phyloP scores from a whole-genome alignment of 2,113 vertebrate species.

The Coracopsis vasa region DNA sequence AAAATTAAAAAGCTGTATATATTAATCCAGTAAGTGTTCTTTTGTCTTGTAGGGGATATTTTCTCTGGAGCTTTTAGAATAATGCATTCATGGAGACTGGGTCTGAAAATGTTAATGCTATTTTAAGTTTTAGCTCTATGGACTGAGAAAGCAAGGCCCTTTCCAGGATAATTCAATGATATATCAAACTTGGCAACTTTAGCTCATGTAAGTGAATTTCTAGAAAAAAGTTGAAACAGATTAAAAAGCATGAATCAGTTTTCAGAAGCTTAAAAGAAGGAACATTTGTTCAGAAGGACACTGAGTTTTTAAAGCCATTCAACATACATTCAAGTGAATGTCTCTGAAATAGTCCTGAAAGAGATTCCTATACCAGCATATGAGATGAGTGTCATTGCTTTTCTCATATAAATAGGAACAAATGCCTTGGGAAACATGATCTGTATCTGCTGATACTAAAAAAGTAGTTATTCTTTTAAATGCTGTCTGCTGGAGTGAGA shows the following conservation, averaged over 20 bases:
- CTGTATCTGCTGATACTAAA: slow-evolving; percentile 6
- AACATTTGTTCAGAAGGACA: slow-evolving; percentile 26
- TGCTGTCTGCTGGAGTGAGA: background rate
- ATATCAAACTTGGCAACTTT: background rate
- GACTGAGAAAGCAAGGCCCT: background rate
- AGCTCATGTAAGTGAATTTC: background rate
- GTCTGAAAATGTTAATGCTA: background rate
- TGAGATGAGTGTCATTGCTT: background rate
- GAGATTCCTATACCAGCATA: background rate
- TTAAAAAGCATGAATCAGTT: background rate
- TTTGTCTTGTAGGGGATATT: background rate
- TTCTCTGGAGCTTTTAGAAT: background rate
- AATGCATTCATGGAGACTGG: background rate
- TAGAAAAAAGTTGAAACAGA: background rate
- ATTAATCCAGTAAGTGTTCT: background rate
- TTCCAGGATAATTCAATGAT: background rate
- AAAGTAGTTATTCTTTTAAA: background rate
- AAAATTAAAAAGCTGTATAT: slow-evolving; percentile 8
- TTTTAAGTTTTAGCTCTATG: background rate
- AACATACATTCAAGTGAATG: background rate
- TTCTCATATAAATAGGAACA: slow-evolving; percentile 17
- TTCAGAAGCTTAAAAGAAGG: slow-evolving; percentile 10
- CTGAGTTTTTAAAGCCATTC: slow-evolving; percentile 40
- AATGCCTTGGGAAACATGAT: slow-evolving; percentile 9
- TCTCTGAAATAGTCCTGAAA: slow-evolving; percentile 28